Evolutionary conservation across 2,113 vertebrate species (phyloP).

Genomic region (Ciconia stormi): DNA sequence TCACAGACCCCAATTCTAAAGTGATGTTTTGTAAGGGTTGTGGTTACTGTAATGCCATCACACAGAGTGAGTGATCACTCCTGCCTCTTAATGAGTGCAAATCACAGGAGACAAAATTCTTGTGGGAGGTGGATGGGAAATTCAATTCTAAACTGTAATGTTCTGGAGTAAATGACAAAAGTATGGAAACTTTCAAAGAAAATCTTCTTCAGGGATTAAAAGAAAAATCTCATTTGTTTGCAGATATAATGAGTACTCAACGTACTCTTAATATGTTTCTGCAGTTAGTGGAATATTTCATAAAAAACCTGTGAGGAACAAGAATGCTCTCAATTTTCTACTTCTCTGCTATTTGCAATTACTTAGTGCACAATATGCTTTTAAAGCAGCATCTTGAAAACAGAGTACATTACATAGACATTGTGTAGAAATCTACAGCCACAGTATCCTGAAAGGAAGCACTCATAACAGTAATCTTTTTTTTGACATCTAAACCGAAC

Average conservation of each 20-base stretch:
- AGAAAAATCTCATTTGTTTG: neutral
- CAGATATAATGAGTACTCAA: neutral
- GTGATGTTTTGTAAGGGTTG: neutral
- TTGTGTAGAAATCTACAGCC: neutral
- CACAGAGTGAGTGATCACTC: neutral
- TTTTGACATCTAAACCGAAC: neutral
- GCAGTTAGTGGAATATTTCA: neutral
- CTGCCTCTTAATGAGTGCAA: neutral
- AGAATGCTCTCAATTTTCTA: neutral
- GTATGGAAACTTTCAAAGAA: neutral
- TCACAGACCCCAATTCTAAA: neutral
- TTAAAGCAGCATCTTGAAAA: constrained; percentile 14
- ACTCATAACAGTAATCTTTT: neutral
- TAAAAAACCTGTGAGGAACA: neutral
- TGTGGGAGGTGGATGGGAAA: neutral
- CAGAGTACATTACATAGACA: neutral
- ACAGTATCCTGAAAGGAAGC: neutral
- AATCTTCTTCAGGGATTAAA: neutral
- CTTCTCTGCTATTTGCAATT: neutral
- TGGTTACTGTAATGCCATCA: neutral
- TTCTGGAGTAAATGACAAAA: neutral
- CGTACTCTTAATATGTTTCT: neutral
- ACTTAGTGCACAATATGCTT: neutral
- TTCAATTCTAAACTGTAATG: neutral
- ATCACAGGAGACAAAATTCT: neutral